phyloP scores from a whole-genome alignment of 1,140 invertebrate genomes.

The Protaetia brevitarsis region DNA sequence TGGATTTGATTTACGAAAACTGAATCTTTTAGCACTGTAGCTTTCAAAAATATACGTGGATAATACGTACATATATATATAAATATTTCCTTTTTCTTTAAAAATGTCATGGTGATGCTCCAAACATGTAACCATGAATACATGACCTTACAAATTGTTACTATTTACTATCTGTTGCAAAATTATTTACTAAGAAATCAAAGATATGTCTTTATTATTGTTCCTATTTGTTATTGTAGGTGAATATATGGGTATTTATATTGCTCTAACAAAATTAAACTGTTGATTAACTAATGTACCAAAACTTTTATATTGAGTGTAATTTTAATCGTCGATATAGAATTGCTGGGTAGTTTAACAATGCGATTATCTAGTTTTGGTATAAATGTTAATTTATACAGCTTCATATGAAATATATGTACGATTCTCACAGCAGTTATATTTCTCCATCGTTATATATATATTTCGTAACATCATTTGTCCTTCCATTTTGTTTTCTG shows the following conservation, averaged over 20 bases:
- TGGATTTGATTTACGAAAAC: background rate
- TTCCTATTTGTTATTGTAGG: no score
- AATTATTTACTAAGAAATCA: background rate
- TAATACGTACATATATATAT: no score
- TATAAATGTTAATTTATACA: no score
- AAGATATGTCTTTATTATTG: conserved; percentile 13
- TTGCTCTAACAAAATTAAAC: background rate
- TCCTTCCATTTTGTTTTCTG: background rate
- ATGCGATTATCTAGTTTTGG: no score
- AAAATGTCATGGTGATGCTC: background rate
- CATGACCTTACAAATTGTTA: background rate
- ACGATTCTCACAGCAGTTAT: no score
- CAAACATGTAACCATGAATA: background rate
- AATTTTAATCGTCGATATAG: no score
- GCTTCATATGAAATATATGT: background rate
- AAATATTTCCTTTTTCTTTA: no score
- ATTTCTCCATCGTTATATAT: background rate
- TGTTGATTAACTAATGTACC: no score
- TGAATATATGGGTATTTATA: background rate
- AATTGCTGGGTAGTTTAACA: no score
- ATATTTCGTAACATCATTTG: background rate
- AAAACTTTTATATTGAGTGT: no score
- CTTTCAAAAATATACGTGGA: no score
- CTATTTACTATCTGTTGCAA: background rate
- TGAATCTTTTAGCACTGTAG: background rate